These are phyloP conservation scores for Lepidothrix coronata DNA, from an alignment of 2,113 vertebrate genomes.

Conservation along the genomic window DNA sequence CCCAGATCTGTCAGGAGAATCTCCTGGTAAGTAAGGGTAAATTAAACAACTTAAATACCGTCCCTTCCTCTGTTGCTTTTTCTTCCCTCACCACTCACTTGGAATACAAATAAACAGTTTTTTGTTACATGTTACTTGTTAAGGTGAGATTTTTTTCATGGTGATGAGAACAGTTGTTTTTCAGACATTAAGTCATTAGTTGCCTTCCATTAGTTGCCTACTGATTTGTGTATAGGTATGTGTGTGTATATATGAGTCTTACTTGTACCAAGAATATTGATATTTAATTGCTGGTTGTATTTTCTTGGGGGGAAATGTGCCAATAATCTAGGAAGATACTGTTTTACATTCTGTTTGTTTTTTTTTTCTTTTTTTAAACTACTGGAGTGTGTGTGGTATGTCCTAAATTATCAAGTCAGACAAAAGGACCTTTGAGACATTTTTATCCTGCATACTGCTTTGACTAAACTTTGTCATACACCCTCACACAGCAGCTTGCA, in stretches of 20 bases:
- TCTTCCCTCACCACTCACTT: background rate
- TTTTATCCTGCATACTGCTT: background rate
- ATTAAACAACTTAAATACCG: background rate
- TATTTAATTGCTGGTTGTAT: background rate
- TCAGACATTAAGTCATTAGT: background rate
- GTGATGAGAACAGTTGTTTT: background rate
- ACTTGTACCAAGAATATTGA: background rate
- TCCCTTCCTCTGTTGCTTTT: background rate
- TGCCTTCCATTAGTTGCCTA: background rate
- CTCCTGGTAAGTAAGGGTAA: constrained; percentile 77
- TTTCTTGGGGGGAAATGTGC: background rate
- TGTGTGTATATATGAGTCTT: background rate
- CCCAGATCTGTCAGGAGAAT: constrained; percentile 64
- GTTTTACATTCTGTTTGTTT: background rate
- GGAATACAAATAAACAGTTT: background rate
- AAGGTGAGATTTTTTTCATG: background rate
- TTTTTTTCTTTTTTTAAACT: background rate
- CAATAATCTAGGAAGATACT: background rate
- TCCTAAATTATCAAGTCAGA: background rate
- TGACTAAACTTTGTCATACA: background rate
- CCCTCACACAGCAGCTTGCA: background rate
- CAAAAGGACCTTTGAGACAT: background rate
- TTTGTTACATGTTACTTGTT: background rate
- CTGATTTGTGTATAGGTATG: background rate
- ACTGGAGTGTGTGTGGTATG: background rate